phyloP scores from a whole-genome alignment of 2,797 vertebrate species.

The Hydrocynus forskahlii region DNA sequence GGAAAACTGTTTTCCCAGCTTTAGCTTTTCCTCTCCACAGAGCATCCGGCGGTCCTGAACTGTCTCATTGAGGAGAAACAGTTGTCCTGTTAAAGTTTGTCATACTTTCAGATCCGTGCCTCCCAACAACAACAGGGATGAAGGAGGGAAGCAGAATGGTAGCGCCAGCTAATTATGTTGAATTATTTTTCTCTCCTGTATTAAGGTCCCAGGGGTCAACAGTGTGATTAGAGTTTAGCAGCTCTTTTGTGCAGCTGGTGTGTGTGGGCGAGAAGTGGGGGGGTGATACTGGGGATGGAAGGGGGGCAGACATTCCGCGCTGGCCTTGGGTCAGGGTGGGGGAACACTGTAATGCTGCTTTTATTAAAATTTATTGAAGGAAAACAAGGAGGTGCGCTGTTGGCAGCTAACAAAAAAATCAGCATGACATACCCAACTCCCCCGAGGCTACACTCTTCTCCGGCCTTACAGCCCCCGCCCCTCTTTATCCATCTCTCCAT shows the following conservation, averaged over 20 bases:
- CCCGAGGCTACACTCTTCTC: conserved; percentile 56
- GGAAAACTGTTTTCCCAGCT: conserved; percentile 24
- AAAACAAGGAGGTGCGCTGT: conserved; percentile 67
- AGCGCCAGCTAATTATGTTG: conserved; percentile 38
- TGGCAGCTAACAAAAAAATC: conserved; percentile 63
- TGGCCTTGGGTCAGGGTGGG: conserved; percentile 59
- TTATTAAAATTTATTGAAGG: conserved; percentile 81
- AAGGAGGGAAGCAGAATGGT: conserved; percentile 28
- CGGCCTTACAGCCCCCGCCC: not conserved
- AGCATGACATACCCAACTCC: conserved; percentile 59
- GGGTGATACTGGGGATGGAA: conserved; percentile 45
- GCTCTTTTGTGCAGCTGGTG: conserved; percentile 37
- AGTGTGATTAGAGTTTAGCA: conserved; percentile 47
- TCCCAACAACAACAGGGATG: conserved; percentile 4
- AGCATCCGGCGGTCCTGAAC: not conserved
- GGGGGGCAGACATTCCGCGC: conserved; percentile 73
- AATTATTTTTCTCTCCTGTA: conserved; percentile 48
- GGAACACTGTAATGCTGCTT: conserved; percentile 76
- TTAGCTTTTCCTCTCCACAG: conserved; percentile 7
- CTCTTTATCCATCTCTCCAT: not conserved
- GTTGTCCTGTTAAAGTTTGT: conserved; percentile 11
- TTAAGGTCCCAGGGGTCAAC: conserved; percentile 51
- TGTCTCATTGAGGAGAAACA: not conserved
- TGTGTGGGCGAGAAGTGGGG: not conserved
- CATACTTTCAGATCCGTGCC: not conserved